A percentile compares a stretch with the other conserved stretches of the same genome.
phyloP scores from a whole-genome alignment of 2,797 vertebrate genomes.

The Schizothorax lantsangensis region DNA sequence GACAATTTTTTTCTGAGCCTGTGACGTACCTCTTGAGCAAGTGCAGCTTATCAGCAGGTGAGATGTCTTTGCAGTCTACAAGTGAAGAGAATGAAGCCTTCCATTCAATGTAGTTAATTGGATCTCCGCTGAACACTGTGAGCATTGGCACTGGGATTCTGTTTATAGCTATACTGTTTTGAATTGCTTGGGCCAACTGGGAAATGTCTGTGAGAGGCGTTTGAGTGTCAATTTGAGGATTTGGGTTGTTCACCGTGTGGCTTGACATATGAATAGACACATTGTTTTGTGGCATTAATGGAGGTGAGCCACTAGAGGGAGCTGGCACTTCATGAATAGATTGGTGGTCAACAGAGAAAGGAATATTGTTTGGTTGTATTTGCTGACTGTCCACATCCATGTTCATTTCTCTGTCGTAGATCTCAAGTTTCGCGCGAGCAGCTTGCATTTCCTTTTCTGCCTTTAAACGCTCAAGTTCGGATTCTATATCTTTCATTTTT shows the following conservation, averaged over 20 bases:
- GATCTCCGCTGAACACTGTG: slow-evolving; percentile 50
- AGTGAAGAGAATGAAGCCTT: slow-evolving; percentile 53
- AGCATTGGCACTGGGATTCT: slow-evolving; percentile 51
- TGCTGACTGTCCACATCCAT: background rate
- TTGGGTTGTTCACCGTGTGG: background rate
- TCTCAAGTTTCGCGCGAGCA: slow-evolving; percentile 34
- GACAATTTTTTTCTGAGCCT: slow-evolving; percentile 47
- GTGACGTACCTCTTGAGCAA: slow-evolving; percentile 45
- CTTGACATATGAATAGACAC: background rate
- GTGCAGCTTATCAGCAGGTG: slow-evolving; percentile 52
- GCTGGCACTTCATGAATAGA: background rate
- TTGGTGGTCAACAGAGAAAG: background rate
- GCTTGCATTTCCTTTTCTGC: slow-evolving; percentile 27
- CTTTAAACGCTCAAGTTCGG: slow-evolving; percentile 25
- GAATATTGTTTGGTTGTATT: background rate
- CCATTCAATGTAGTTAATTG: slow-evolving; percentile 53
- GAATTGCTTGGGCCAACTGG: slow-evolving; percentile 44
- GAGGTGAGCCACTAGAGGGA: background rate
- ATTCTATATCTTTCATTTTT: slow-evolving; percentile 37
- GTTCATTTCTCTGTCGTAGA: slow-evolving; percentile 36
- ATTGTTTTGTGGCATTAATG: background rate
- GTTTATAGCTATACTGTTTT: slow-evolving; percentile 52
- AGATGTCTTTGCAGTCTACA: slow-evolving; percentile 41
- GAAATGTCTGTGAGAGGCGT: background rate
- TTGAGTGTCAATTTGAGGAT: background rate